A percentile compares a stretch with the other conserved stretches of the same genome.
These are phyloP conservation scores for Zelostemma sp. DNA, from an alignment of 1,140 invertebrate genomes.

Conservation along the genomic window DNA sequence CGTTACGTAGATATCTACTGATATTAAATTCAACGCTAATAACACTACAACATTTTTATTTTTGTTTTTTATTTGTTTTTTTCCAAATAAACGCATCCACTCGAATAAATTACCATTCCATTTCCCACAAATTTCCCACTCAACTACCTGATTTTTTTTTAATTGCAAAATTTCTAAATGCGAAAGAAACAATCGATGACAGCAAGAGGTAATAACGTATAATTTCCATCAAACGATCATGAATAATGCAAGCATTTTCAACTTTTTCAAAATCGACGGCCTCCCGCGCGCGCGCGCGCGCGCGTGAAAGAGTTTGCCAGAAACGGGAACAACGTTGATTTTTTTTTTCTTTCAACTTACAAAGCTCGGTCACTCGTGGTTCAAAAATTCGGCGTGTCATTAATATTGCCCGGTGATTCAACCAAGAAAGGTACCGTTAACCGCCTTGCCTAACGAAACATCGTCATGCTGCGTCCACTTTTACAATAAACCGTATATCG, in stretches of 20 bases:
- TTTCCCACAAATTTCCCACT: too few species aligned
- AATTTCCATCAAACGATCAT: neutral
- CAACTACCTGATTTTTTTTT: neutral
- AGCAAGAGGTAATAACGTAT: slow-evolving; percentile 1
- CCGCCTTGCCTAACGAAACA: slow-evolving; percentile 22
- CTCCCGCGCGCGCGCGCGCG: too few species aligned
- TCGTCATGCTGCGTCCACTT: slow-evolving; percentile 30
- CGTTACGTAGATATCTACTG: too few species aligned
- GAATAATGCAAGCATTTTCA: slow-evolving; percentile 3
- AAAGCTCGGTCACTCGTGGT: slow-evolving; percentile 1
- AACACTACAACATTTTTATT: too few species aligned
- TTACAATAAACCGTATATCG: slow-evolving; percentile 34
- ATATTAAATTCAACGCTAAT: too few species aligned
- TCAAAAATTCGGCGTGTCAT: slow-evolving; percentile 26
- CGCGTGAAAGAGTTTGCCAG: slow-evolving; percentile 7
- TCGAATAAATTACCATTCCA: too few species aligned
- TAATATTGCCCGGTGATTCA: slow-evolving; percentile 35
- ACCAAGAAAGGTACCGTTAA: slow-evolving; percentile 38
- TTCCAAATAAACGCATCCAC: too few species aligned
- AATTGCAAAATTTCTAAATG: too few species aligned
- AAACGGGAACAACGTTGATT: slow-evolving; percentile 4
- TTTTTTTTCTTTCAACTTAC: neutral
- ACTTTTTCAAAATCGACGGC: neutral
- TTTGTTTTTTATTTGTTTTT: too few species aligned
- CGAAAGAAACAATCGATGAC: neutral